Base-by-base conservation (phyloP, 2,113 vertebrate species). In the Limnothrissa miodon region DNA sequence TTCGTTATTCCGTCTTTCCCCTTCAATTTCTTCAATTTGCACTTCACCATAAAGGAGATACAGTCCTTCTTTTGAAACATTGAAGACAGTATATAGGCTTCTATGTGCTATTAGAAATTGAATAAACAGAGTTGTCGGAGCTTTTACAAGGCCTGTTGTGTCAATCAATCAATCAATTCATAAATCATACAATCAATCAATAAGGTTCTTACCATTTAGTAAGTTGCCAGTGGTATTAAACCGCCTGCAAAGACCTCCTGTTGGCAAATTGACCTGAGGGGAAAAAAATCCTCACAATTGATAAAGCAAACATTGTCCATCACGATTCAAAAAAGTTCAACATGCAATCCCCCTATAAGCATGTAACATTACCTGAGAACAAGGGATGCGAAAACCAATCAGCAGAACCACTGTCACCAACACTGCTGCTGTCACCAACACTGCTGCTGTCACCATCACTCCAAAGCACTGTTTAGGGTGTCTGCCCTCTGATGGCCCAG, bases 21-120 rank as follows among this genome's bases (percentile, higher is more conserved):
- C 42, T 23, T 56, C 51, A 48, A 15, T 15, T 21, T 5, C 51
- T 23, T 56, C 4, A 56, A 56, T 78, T n/a, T n/a, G 45, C 53
- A 90, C 21, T 0, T 48, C 17, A n/a, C 82, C 84, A 17, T 42
- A 5, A 45, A 90, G 84, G n/a, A 80, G 7, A n/a, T 88, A 90
- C 45, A 46, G 45, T 15, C 83, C 81, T 3, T 21, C 74, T 29
- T n/a, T 51, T 8, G 1, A 11, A 42, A 80, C 78, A 33, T 6
- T 78, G 79, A 83, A 89, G 62, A 78, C 74, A 51, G 15, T 33
- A 5, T 81, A 56, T 2, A 4, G 5, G 0, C 7, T 1, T 1
- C 19, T 0, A 1, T 19, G 2, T 56, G 4, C 51, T 56, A 56
- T 56, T 19, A 23, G 21, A 56, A 19, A 56, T 23, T 23, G 21